A percentile compares a stretch with the other conserved stretches of the same genome.
Evolutionary conservation across 2,113 vertebrate species (phyloP).

Genomic region (Euleptes europaea): DNA sequence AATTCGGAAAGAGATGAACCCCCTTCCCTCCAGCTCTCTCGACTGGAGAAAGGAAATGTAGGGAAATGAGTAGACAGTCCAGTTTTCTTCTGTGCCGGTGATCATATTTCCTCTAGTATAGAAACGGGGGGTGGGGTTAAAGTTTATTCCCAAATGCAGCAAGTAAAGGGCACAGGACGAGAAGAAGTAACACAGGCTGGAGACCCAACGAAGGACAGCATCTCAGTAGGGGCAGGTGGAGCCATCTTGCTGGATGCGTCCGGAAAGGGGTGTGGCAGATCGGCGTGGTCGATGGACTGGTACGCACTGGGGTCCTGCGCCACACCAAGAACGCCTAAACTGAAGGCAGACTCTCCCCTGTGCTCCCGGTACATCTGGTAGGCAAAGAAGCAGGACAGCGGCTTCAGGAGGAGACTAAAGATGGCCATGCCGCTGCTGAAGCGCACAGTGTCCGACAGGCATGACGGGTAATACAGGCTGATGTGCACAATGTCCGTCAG

Average conservation of each 20-base stretch:
- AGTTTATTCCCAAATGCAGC: not conserved
- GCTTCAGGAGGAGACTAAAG: constrained; percentile 90
- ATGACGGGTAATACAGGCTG: constrained; percentile 74
- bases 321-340: constrained; percentile 73
- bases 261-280: constrained; percentile 69
- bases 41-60: too few species aligned
- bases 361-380: constrained; percentile 93
- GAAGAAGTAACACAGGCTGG: too few species aligned
- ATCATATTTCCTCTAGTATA: rapidly evolving
- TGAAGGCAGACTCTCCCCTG: constrained; percentile 84
- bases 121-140: rapidly evolving
- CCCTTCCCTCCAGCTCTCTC: too few species aligned
- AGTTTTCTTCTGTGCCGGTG: too few species aligned
- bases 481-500: constrained; percentile 89
- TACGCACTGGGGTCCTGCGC: constrained; percentile 81
- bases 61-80: too few species aligned
- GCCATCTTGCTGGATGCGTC: constrained; percentile 70
- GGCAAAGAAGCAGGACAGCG: constrained; percentile 86
- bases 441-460: constrained; percentile 35
- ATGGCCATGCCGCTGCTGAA: constrained; percentile 91
- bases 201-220: too few species aligned
- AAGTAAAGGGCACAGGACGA: not conserved
- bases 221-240: constrained; percentile 72
- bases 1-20: not conserved
- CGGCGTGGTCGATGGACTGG: constrained; percentile 87